phyloP scores from a whole-genome alignment of 2,113 vertebrate species.

The Cynoglossus semilaevis region DNA sequence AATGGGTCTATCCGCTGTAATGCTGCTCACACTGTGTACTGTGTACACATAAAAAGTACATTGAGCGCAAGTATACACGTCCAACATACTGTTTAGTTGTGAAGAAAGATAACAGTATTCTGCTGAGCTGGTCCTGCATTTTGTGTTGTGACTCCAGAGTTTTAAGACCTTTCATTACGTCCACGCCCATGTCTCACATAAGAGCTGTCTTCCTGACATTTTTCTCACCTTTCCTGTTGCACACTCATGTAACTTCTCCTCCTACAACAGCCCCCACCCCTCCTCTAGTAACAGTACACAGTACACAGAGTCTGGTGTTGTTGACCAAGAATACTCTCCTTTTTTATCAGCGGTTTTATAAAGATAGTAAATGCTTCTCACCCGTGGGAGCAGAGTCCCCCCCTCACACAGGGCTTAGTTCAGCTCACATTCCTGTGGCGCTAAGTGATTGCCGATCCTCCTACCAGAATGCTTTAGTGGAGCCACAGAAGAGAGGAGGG shows the following conservation, averaged over 20 bases:
- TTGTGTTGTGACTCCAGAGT: conserved; percentile 8
- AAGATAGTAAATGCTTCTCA: conserved; percentile 39
- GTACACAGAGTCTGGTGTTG: neutral
- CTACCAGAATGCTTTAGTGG: conserved; percentile 31
- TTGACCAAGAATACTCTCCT: neutral
- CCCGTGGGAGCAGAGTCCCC: conserved; percentile 44
- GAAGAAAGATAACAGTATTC: conserved; percentile 15
- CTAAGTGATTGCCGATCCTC: conserved; percentile 33
- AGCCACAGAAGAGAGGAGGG: conserved; percentile 24
- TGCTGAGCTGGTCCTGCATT: conserved; percentile 39
- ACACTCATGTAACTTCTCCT: neutral
- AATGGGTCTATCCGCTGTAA: neutral
- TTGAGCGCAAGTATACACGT: neutral
- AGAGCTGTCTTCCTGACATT: conserved; percentile 56
- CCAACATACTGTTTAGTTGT: conserved; percentile 5
- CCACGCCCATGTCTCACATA: conserved; percentile 47
- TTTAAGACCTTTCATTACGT: conserved; percentile 22
- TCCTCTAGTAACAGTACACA: neutral
- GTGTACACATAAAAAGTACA: neutral
- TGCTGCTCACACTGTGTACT: neutral
- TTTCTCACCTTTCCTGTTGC: conserved; percentile 65
- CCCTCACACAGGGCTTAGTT: conserved; percentile 37
- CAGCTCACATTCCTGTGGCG: conserved; percentile 68
- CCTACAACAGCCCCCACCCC: neutral
- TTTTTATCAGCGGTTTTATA: conserved; percentile 58